Conservation (phyloP, 2,797 vertebrate genomes). For the Halcyon chelicuti region DNA sequence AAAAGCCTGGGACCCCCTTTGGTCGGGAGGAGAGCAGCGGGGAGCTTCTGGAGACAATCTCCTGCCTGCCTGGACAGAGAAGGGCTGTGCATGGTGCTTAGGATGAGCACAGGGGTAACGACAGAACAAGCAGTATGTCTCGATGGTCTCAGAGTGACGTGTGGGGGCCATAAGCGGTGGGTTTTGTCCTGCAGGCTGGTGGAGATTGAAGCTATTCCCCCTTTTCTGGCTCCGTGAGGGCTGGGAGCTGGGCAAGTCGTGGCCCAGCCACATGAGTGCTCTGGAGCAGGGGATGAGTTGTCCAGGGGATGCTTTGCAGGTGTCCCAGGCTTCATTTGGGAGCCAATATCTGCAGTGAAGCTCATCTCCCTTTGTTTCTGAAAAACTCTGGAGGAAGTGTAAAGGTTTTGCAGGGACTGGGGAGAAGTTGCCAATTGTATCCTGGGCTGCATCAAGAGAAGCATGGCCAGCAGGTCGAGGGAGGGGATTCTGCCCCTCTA, state of each 20-base stretch:
- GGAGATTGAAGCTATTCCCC: not conserved
- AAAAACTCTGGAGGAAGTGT: not conserved
- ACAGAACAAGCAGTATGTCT: not conserved
- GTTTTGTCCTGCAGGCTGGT: not conserved
- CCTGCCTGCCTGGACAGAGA: not conserved
- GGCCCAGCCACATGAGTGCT: not conserved
- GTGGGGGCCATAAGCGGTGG: not conserved
- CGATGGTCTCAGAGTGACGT: not conserved
- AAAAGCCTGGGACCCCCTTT: not conserved
- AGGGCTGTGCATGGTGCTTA: fast-evolving
- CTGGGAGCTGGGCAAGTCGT: not conserved
- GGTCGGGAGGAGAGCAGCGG: not conserved
- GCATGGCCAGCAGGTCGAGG: no score
- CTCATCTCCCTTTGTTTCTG: not conserved
- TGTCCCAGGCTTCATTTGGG: not conserved
- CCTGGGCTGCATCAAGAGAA: no score
- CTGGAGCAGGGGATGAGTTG: not conserved
- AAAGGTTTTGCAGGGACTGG: not conserved
- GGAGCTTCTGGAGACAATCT: not conserved
- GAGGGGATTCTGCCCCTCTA: no score
- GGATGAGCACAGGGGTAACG: not conserved
- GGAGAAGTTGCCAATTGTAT: not conserved
- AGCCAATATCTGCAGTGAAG: not conserved
- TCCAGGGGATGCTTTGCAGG: not conserved
- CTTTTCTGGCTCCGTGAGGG: not conserved